Evolutionary conservation across 2,888 invertebrate genomes (phyloP), one percentile per base, ranked within the genome.

Genomic region (Caenorhabditis japonica): DNA sequence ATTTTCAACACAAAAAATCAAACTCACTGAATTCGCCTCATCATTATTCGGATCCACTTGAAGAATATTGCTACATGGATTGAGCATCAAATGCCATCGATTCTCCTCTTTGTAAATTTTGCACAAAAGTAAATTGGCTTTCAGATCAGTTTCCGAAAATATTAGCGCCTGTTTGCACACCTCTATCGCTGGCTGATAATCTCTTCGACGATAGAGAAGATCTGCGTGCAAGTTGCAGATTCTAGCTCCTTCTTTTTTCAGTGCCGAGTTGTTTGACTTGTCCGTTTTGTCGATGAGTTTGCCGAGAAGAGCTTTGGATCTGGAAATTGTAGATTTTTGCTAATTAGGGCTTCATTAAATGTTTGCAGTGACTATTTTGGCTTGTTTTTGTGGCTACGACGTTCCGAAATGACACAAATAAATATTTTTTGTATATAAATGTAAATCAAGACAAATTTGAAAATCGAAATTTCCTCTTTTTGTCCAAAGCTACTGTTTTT

Each of bases 21-120:
- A n/a, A 38, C 88, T 84, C 79, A 90, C 90, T 41, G 97, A 93
- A 0, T 94, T 94, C 0, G 97, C 96, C 0, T 93, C 92, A 88
- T 96, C 95, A 88, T 95, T 94, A 83, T 94, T 93, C 1, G 93
- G 92, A 87, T 96, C 94, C 1, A 93, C 90, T 83, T 92, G 92
- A 51, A 97, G 89, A 25, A 97, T 90, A 10, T 92, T 41, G 53
- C 92, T 91, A 85, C 96, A 95, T 0, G 93, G 92, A 80, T 94
- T 93, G 88, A 36, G 34, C 15, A 56, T 97, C 79, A 92, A 91
- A 74, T 94, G 94, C 77, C 94, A 90, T 84, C 94, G 92, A 84
- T 93, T 94, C 25, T 88, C 88, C 12, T 83, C 80, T 75, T 89
- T 81, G 78, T 89, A 88, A 33, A 89, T 81, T 17, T 88, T 87